A percentile compares a stretch with the other conserved stretches of the same genome.
Conservation (phyloP, 2,888 invertebrate species). For the Nemoura dubitans region DNA sequence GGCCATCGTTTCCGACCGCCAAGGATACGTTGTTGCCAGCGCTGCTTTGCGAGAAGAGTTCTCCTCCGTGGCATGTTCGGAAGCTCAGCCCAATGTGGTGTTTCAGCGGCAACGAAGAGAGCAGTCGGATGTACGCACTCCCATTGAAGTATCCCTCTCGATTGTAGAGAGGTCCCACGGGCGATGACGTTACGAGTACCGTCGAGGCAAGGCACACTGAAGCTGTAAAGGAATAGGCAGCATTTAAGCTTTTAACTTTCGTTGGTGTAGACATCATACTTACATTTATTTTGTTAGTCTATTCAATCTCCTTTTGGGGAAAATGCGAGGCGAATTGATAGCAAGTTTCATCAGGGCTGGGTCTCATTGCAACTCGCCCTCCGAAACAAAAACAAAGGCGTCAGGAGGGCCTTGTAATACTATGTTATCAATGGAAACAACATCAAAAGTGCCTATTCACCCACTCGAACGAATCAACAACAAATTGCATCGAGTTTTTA, state of each 20-base stretch:
- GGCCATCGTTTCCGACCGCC: conserved; percentile 60
- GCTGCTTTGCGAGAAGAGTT: conserved; percentile 58
- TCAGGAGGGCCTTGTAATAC: too few relatives aligned
- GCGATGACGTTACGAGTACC: neutral
- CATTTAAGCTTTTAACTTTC: neutral
- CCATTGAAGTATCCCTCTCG: conserved; percentile 87
- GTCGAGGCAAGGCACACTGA: conserved; percentile 38
- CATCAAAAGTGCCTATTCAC: neutral
- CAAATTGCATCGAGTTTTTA: neutral
- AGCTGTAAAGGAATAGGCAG: conserved; percentile 36
- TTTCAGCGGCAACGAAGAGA: conserved; percentile 78
- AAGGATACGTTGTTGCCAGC: conserved; percentile 43
- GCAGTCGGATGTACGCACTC: conserved; percentile 77
- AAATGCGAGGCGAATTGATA: too few relatives aligned
- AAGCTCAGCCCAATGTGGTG: conserved; percentile 85
- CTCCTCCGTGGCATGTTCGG: conserved; percentile 75
- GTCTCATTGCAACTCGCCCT: neutral
- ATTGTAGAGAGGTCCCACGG: conserved; percentile 25
- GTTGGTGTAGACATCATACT: too few relatives aligned
- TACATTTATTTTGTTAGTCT: too few relatives aligned
- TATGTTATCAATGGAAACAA: neutral
- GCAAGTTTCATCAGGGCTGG: neutral
- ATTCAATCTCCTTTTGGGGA: too few relatives aligned
- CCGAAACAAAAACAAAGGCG: too few relatives aligned
- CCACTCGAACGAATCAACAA: neutral